Evolutionary conservation across 2,888 invertebrate genomes (phyloP), one percentile per base, ranked within the genome.

Genomic region (Lithophane ornitopus): DNA sequence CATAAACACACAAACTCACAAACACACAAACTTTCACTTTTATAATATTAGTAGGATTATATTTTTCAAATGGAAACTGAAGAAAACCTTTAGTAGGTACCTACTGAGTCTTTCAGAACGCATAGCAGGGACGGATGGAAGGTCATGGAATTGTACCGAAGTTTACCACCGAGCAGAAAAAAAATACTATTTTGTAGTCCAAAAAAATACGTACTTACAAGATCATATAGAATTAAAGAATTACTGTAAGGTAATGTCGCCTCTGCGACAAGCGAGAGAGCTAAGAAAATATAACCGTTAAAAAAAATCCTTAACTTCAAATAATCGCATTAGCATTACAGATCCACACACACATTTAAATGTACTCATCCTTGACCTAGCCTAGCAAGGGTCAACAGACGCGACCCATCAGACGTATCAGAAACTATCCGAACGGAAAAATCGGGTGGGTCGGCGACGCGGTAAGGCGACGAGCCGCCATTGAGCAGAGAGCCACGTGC

Each of bases 351-450:
- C 80, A 74, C 85, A 87, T 85, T 82, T 80, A 82, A 84, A 82
- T 85, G 80, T 87, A 85, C 81, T 83, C 85, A 91, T 90, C 93
- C 95, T 93, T 94, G 94, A 95, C 95, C 95, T 93, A 87, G 76
- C 89, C 82, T 90, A 92, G 93, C 67, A 39, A 75, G 89, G 94
- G 94, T 94, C 94, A 94, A 91, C 90, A 90, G 91, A 91, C 92
- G 89, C 87, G 88, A 90, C 90, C 93, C 90, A 91, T 90, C 88
- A 90, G 92, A 85, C 76, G 80, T 93, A 94, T 93, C 93, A 91
- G 93, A 92, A 94, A 94, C 96, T 95, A 95, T 93, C 93, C 94
- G 93, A 93, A 93, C 92, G 95, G 94, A 95, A 96, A 95, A 96
- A 95, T 95, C 94, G 92, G 93, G 91, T 88, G 88, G 89, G 88